A percentile compares a stretch with the other conserved stretches of the same genome.
Evolutionary conservation across 1,140 invertebrate genomes (phyloP).

Genomic region (Phymorhynchus buccinoides): DNA sequence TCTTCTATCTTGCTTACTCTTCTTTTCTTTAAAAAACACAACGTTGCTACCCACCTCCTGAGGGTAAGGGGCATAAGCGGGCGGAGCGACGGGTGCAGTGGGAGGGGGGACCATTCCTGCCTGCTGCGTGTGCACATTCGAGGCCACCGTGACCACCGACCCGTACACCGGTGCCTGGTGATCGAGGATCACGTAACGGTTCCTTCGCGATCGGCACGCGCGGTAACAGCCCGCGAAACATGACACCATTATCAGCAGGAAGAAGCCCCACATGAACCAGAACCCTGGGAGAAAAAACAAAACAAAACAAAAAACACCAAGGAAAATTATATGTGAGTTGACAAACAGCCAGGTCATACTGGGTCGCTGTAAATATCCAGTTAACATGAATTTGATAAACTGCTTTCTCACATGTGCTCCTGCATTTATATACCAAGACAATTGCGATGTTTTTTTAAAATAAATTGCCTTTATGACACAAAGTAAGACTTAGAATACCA

Average conservation of each 20-base stretch:
- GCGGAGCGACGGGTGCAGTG: slow-evolving; percentile 29
- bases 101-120: neutral
- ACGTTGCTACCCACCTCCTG: slow-evolving; percentile 3
- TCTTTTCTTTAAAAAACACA: neutral
- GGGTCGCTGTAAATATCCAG: too few relatives aligned
- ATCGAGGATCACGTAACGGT: slow-evolving; percentile 33
- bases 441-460: too few relatives aligned
- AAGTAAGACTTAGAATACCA: too few relatives aligned
- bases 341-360: too few relatives aligned
- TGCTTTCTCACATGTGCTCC: too few relatives aligned
- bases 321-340: too few relatives aligned
- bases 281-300: slow-evolving; percentile 49
- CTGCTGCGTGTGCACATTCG: neutral
- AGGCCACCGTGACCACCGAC: slow-evolving; percentile 30
- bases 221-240: slow-evolving; percentile 39
- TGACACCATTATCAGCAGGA: slow-evolving; percentile 45
- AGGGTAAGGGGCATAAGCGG: slow-evolving; percentile 24
- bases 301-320: too few relatives aligned
- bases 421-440: too few relatives aligned
- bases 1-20: neutral
- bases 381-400: too few relatives aligned
- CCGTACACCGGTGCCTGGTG: slow-evolving; percentile 44
- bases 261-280: slow-evolving; percentile 54
- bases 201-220: slow-evolving; percentile 35
- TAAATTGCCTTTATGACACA: too few relatives aligned